Evolutionary conservation across 2,113 vertebrate genomes (phyloP).

Genomic region (Melanotaenia duboulayi): DNA sequence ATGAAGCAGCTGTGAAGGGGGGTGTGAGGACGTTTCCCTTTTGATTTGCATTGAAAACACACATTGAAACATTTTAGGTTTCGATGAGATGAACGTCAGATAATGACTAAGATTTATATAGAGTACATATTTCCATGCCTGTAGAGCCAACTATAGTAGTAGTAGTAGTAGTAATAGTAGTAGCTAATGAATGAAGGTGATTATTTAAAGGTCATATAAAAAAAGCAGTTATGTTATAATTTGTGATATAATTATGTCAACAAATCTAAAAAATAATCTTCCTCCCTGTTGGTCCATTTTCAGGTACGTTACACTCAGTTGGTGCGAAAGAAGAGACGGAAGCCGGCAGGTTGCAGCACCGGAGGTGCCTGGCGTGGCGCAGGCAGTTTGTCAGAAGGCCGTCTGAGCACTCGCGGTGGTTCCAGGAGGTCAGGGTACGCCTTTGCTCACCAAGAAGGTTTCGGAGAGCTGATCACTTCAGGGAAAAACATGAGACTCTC

Average conservation of each 20-base stretch:
- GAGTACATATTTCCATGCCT: background rate
- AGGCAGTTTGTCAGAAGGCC: constrained; percentile 79
- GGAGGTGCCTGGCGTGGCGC: constrained; percentile 71
- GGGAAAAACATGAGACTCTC: constrained; percentile 96
- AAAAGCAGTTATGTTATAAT: no score
- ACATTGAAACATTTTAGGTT: constrained; percentile 1
- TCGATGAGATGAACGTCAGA: background rate
- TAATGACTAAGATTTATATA: background rate
- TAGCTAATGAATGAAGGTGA: no score
- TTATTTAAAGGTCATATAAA: no score
- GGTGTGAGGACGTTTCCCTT: constrained; percentile 20
- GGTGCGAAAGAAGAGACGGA: constrained; percentile 89
- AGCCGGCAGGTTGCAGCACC: constrained; percentile 74
- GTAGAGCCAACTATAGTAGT: background rate
- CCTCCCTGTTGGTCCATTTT: background rate
- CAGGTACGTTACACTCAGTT: constrained; percentile 95
- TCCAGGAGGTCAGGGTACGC: constrained; percentile 91
- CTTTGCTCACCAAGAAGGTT: constrained; percentile 95
- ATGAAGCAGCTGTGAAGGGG: background rate
- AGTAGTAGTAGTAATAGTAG: no score
- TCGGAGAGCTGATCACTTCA: constrained; percentile 94
- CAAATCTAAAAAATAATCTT: background rate
- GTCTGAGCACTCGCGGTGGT: constrained; percentile 75
- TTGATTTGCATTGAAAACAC: constrained; percentile 21
- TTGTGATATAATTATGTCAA: background rate